phyloP scores from a whole-genome alignment of 1,140 invertebrate species.

The Elysia chlorotica region DNA sequence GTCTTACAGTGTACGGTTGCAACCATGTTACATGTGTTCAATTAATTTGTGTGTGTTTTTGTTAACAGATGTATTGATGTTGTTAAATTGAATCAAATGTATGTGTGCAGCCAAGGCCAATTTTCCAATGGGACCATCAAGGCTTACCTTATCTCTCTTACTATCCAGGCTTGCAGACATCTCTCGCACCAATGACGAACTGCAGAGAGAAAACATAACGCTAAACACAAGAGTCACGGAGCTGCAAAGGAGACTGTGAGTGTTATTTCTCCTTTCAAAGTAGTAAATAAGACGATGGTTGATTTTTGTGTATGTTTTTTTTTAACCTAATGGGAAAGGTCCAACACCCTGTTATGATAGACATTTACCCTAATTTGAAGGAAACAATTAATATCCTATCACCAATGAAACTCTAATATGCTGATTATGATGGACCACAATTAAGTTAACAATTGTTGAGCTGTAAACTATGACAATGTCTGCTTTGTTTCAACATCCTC shows the following conservation, averaged over 20 bases:
- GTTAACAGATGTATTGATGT: no score
- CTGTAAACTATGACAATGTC: no score
- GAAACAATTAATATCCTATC: neutral
- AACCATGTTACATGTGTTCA: no score
- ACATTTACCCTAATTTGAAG: neutral
- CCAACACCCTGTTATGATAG: neutral
- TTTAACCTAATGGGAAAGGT: neutral
- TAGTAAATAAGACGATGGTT: neutral
- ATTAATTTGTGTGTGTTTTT: no score
- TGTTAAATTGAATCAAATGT: no score
- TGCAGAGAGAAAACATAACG: constrained; percentile 39
- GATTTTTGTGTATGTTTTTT: neutral
- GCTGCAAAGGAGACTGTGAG: constrained; percentile 43
- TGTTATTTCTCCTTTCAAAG: neutral
- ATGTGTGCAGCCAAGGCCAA: no score
- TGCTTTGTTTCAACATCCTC: no score
- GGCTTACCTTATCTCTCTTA: neutral
- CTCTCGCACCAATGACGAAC: constrained; percentile 32
- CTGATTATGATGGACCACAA: neutral
- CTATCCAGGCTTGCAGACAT: constrained; percentile 23
- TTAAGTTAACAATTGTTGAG: neutral
- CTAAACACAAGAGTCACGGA: constrained; percentile 42
- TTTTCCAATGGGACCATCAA: neutral
- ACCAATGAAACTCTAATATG: neutral
- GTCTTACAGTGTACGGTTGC: no score